These are phyloP conservation scores for Parapsyche elsis DNA, from an alignment of 1,140 invertebrate species.

Conservation along the genomic window DNA sequence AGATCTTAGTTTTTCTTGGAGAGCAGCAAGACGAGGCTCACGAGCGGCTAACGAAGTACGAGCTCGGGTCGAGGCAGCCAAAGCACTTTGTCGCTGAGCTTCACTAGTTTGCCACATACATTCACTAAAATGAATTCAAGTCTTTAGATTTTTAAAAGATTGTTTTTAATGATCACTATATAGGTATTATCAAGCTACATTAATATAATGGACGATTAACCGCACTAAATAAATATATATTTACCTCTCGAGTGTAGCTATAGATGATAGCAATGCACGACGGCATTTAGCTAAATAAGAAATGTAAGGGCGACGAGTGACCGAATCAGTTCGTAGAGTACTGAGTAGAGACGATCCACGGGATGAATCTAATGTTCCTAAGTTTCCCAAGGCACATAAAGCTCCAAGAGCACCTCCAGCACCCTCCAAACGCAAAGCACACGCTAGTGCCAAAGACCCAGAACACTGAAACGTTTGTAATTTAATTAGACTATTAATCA, in stretches of 20 bases:
- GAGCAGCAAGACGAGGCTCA: constrained; percentile 59
- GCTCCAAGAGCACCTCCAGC: constrained; percentile 58
- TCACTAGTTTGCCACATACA: constrained; percentile 48
- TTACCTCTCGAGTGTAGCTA: constrained; percentile 73
- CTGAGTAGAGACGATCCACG: constrained; percentile 60
- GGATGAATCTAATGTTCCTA: constrained; percentile 44
- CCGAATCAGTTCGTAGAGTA: constrained; percentile 61
- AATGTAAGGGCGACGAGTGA: constrained; percentile 71
- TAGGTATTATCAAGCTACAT: not conserved
- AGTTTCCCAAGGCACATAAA: constrained; percentile 24
- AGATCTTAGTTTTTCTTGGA: constrained; percentile 57
- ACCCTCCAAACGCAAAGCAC: constrained; percentile 57
- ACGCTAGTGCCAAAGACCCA: constrained; percentile 53
- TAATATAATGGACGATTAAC: not conserved
- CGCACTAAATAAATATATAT: constrained; percentile 52
- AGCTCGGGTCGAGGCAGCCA: constrained; percentile 60
- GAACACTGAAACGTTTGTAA: constrained; percentile 37
- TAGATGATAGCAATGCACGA: constrained; percentile 74
- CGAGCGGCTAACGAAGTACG: constrained; percentile 61
- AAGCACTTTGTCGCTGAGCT: constrained; percentile 45
- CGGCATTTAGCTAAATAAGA: constrained; percentile 79
- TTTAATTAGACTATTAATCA: not conserved
- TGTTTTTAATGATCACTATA: not conserved
- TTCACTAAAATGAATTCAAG: constrained; percentile 25
- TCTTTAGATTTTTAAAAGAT: not conserved